Percentiles rank a stretch among this genome's conserved stretches.
These are phyloP conservation scores for Prolemur simus DNA, from an alignment of 2,113 vertebrate genomes.

Conservation along the genomic window DNA sequence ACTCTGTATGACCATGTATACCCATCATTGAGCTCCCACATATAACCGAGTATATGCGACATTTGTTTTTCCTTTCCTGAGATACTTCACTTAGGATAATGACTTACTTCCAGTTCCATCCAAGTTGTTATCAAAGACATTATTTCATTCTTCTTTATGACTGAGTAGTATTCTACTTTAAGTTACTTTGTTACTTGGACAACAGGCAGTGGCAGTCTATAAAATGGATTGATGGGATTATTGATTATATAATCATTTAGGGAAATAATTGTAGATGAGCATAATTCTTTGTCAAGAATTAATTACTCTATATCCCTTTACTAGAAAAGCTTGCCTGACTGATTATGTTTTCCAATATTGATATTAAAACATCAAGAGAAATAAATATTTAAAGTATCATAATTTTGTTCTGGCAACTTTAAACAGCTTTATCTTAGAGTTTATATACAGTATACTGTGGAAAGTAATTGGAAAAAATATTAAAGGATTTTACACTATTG, in stretches of 20 bases:
- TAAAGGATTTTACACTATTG: neutral
- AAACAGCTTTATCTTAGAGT: neutral
- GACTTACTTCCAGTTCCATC: no score
- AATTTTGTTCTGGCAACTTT: slow-evolving; percentile 37
- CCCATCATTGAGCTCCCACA: no score
- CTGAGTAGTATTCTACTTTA: neutral
- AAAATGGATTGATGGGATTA: neutral
- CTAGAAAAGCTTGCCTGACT: neutral
- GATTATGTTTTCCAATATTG: slow-evolving; percentile 12
- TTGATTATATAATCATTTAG: neutral
- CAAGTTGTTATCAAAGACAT: no score
- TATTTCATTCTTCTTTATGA: no score
- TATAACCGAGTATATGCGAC: no score
- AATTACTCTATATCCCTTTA: neutral
- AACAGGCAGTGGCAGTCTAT: neutral
- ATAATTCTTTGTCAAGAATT: neutral
- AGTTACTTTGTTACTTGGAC: neutral
- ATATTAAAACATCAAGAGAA: neutral
- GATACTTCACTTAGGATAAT: no score
- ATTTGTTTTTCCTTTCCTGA: no score
- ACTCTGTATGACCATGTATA: no score
- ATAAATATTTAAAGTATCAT: neutral
- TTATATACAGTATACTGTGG: neutral
- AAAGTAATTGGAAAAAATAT: slow-evolving; percentile 39
- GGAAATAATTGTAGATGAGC: neutral